A percentile compares a stretch with the other conserved stretches of the same genome.
phyloP scores from a whole-genome alignment of 2,888 invertebrate genomes.

The Chaetoderma sp. region DNA sequence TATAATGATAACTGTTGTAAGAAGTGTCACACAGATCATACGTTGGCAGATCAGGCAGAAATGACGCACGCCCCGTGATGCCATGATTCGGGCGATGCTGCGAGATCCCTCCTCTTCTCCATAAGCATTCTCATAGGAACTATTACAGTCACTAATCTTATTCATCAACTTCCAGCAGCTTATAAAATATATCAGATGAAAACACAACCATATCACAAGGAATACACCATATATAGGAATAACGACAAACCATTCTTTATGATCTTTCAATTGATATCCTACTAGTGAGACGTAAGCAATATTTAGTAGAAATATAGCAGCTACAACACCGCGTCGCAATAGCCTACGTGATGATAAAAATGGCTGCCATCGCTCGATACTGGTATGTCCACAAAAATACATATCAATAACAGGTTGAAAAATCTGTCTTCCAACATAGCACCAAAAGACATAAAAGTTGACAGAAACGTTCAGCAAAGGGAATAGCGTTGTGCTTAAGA shows the following conservation, averaged over 20 bases:
- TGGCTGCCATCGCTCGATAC: slow-evolving; percentile 62
- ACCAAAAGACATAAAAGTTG: slow-evolving; percentile 59
- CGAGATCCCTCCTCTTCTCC: slow-evolving; percentile 37
- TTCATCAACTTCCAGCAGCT: slow-evolving; percentile 63
- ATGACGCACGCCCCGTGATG: slow-evolving; percentile 67
- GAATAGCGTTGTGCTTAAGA: slow-evolving; percentile 47
- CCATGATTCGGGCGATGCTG: slow-evolving; percentile 62
- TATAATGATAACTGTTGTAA: slow-evolving; percentile 55
- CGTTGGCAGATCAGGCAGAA: slow-evolving; percentile 65
- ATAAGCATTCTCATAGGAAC: slow-evolving; percentile 41
- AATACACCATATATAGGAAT: slow-evolving; percentile 63
- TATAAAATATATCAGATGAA: slow-evolving; percentile 60
- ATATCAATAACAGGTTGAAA: slow-evolving; percentile 61
- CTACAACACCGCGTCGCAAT: slow-evolving; percentile 45
- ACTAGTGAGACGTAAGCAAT: slow-evolving; percentile 46
- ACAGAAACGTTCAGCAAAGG: slow-evolving; percentile 49
- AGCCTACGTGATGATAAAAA: slow-evolving; percentile 50
- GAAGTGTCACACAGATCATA: slow-evolving; percentile 54
- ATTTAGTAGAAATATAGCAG: slow-evolving; percentile 49
- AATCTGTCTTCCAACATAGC: slow-evolving; percentile 55
- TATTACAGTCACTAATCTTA: slow-evolving; percentile 61
- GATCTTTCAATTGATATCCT: slow-evolving; percentile 54
- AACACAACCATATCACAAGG: slow-evolving; percentile 60
- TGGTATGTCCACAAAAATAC: slow-evolving; percentile 57
- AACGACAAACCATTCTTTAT: slow-evolving; percentile 69